phyloP scores from a whole-genome alignment of 2,113 vertebrate species.

The Uria aalge region DNA sequence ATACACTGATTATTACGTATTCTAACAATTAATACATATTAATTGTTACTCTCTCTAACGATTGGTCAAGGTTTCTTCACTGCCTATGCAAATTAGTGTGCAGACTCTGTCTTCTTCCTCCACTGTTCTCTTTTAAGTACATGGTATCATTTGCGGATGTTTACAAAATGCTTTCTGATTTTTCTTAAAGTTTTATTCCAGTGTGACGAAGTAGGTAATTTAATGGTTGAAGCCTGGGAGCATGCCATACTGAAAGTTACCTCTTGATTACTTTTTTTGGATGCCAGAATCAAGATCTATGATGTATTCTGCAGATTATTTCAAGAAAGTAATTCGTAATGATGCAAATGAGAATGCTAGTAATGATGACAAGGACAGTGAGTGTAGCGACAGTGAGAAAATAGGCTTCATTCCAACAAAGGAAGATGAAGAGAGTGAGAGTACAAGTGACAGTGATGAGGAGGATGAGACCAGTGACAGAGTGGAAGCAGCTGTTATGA shows the following conservation, averaged over 20 bases:
- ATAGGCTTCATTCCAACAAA: not conserved
- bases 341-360: not conserved
- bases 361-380: not conserved
- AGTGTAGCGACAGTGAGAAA: not conserved
- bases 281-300: not conserved
- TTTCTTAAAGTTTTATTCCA: not conserved
- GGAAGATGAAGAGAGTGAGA: not conserved
- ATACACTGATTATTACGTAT: not conserved
- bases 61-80: no score
- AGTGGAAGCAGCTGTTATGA: not conserved
- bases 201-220: not conserved
- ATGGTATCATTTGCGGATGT: not conserved
- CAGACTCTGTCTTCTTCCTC: no score
- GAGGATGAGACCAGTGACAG: not conserved
- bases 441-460: not conserved
- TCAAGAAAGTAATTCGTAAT: not conserved
- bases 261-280: not conserved
- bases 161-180: not conserved
- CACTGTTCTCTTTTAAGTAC: no score
- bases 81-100: no score
- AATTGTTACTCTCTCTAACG: not conserved
- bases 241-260: not conserved
- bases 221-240: not conserved
- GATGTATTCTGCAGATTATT: conserved; percentile 17
- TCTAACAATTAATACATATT: not conserved